Percentiles rank a stretch among this genome's conserved stretches.
phyloP scores from a whole-genome alignment of 2,113 vertebrate species.

The Suncus etruscus region DNA sequence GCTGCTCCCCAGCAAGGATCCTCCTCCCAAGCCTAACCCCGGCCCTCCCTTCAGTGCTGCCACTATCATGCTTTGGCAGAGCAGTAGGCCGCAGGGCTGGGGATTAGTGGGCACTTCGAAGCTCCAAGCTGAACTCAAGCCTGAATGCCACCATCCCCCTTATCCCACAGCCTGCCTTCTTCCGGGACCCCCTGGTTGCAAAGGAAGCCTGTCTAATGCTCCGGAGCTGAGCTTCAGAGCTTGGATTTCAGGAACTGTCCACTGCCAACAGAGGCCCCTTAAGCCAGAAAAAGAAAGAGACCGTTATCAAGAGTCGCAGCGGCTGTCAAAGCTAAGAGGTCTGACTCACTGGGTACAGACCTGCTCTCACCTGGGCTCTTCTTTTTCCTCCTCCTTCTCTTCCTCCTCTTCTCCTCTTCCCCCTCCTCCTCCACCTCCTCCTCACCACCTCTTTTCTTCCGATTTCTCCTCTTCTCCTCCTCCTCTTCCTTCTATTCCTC shows the following conservation, averaged over 20 bases:
- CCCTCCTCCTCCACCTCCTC: too few relatives aligned
- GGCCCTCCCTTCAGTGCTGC: too few relatives aligned
- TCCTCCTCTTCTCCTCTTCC: too few relatives aligned
- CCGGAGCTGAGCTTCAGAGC: neutral
- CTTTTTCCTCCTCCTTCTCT: too few relatives aligned
- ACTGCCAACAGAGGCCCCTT: constrained; percentile 13
- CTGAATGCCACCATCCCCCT: neutral
- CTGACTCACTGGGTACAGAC: neutral
- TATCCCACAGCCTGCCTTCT: neutral
- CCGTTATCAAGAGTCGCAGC: neutral
- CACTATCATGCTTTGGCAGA: neutral
- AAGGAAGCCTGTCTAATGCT: constrained; percentile 44
- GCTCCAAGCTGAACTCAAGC: neutral
- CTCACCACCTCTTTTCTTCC: too few relatives aligned
- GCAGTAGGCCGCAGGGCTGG: neutral
- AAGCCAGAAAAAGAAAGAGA: constrained; percentile 39
- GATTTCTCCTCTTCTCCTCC: too few relatives aligned
- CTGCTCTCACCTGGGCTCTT: neutral
- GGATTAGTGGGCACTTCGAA: neutral
- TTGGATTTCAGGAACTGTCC: constrained; percentile 51
- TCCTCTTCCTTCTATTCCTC: too few relatives aligned
- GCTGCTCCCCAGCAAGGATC: too few relatives aligned
- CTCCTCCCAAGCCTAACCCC: too few relatives aligned
- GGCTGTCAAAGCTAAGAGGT: neutral
- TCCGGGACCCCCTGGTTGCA: neutral